Percentiles rank a stretch among this genome's conserved stretches.
These are phyloP conservation scores for Centropus bengalensis DNA, from an alignment of 2,113 vertebrate genomes.

Conservation along the genomic window DNA sequence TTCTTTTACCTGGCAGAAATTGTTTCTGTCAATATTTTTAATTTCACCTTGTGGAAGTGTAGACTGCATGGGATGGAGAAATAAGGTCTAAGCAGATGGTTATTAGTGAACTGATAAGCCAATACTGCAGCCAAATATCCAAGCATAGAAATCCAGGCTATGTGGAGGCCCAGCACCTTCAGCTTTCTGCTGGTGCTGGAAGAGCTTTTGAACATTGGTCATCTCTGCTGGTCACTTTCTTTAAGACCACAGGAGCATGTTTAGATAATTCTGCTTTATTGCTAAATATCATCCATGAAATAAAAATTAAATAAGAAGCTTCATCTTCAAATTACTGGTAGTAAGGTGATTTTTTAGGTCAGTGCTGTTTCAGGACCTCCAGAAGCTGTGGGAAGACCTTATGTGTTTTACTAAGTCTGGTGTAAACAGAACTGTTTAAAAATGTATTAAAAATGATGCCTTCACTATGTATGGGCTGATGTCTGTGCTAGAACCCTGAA, in stretches of 20 bases:
- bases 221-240: neutral
- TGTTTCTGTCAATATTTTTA: slow-evolving; percentile 56
- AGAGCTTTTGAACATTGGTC: neutral
- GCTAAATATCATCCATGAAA: neutral
- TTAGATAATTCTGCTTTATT: neutral
- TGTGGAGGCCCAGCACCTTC: neutral
- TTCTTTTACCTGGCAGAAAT: slow-evolving; percentile 43
- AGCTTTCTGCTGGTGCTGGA: neutral
- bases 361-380: neutral
- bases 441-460: slow-evolving; percentile 37
- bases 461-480: slow-evolving; percentile 29
- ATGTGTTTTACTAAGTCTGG: neutral
- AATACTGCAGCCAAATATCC: neutral
- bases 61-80: neutral
- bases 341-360: neutral
- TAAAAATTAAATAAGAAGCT: neutral
- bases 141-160: neutral
- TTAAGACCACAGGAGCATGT: neutral
- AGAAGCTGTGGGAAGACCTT: neutral
- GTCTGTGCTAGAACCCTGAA: slow-evolving; percentile 44
- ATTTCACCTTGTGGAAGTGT: slow-evolving; percentile 26
- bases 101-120: slow-evolving; percentile 17
- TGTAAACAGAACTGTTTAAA: slow-evolving; percentile 41
- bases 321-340: neutral
- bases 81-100: slow-evolving; percentile 18